Evolutionary conservation across 2,888 invertebrate species (phyloP), one percentile per base, ranked within the genome.

Genomic region (Calliscelio sp.): DNA sequence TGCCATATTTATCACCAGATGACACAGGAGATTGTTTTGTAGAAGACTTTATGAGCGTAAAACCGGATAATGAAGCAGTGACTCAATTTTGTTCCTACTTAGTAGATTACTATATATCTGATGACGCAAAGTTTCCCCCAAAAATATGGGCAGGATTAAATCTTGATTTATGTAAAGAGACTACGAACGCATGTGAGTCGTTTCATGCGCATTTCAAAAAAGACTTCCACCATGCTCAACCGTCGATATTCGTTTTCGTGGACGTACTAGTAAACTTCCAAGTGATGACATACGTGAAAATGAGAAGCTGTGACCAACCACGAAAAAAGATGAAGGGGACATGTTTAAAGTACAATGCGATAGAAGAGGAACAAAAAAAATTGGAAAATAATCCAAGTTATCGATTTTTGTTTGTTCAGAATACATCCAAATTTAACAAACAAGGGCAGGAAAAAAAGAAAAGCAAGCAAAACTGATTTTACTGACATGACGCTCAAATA

Each of bases 21-120:
- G 65, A 75, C 35, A 38, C 65, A 1, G 44, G 10, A 16, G 65
- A 75, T 0, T 65, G 75, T 55, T 75, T 65, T 44, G 20, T 28
- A 5, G 25, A 38, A 18, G 65, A 75, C 16, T 55, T 75, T 25
- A 65, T 75, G 63, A 51, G 63, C 20, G 18, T 20, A 0, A 24
- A 55, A 53, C 75, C 65, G 7, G 18, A 6, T 2, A 24, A 10
- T 18, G 25, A 53, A 1, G 2, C 1, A 24, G 24, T 53, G 24
- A 11, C 22, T 3, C 5, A 5, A 14, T 38, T 38, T 38, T 38
- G 38, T 11, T 8, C 5, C 14, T 38, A 38, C 38, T 38, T 38
- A 8, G 11, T 11, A 14, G 38, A 38, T 14, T 11, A 8, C 11
- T 38, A 38, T 38, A 11, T 38, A 38, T 38, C 5, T 11, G 38